These are phyloP conservation scores for Acanthosoma haemorrhoidale DNA, from an alignment of 2,888 invertebrate species.

Conservation along the genomic window DNA sequence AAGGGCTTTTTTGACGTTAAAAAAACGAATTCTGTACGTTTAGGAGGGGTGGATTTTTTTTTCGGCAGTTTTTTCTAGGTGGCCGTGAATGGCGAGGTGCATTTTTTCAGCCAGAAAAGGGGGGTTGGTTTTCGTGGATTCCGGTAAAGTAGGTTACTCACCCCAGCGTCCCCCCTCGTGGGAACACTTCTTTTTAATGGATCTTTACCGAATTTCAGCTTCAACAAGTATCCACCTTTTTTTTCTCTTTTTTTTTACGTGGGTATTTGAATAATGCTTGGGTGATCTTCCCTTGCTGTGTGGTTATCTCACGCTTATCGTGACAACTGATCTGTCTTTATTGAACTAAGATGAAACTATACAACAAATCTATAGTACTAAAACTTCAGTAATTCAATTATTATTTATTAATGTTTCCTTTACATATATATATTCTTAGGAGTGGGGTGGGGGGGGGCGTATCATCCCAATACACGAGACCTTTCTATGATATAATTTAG, in stretches of 20 bases:
- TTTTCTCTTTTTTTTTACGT: neutral
- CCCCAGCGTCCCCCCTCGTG: neutral
- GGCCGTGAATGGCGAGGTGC: neutral
- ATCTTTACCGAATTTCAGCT: neutral
- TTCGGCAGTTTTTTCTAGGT: neutral
- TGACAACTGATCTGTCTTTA: too few species aligned
- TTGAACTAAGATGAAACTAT: too few species aligned
- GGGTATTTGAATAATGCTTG: too few species aligned
- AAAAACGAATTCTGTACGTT: neutral
- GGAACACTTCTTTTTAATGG: neutral
- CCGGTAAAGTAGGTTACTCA: slow-evolving; percentile 35
- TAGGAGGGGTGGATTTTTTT: neutral
- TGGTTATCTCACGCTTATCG: too few species aligned
- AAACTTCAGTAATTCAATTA: too few species aligned
- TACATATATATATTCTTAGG: too few species aligned
- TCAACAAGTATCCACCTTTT: neutral
- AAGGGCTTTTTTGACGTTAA: slow-evolving; percentile 13
- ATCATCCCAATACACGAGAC: too few species aligned
- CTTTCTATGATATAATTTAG: too few species aligned
- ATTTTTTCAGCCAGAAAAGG: neutral
- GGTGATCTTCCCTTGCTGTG: too few species aligned
- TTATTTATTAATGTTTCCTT: too few species aligned
- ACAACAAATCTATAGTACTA: too few species aligned
- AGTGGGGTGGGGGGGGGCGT: too few species aligned
- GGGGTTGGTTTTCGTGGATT: slow-evolving; percentile 32